Evolutionary conservation across 2,797 vertebrate genomes (phyloP), one percentile per base, ranked within the genome.

Genomic region (Balearica regulorum): DNA sequence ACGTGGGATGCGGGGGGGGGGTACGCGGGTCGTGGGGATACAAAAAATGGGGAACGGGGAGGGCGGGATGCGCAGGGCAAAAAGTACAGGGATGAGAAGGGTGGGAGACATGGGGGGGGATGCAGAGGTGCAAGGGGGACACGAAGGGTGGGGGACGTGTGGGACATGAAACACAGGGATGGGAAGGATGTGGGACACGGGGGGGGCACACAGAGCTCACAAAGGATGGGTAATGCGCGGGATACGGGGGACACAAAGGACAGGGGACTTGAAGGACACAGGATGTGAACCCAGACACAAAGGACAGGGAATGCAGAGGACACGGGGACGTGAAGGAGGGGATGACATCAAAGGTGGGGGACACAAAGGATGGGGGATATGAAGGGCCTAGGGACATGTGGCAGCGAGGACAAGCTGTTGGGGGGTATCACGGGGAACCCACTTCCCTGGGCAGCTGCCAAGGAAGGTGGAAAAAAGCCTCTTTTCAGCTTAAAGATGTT

Each of bases 351-450:
- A 68, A n/a, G 24, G 14, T 26, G 24, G 8, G 22, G 20, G 53
- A 28, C 29, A 26, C 19, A 48, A 37, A 29, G 57, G 57, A 0
- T 43, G 6, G 8, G n/a, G 29, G 41, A 31, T 20, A 14, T 5
- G 7, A 53, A 87, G 25, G 64, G 46, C 25, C 18, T 60, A 35
- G 39, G 19, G 21, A 64, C 57, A 16, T 11, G 11, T 17, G 15
- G 37, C 54, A 88, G 19, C 0, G 1, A 76, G 58, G 71, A 69
- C 21, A 48, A 60, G 49, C 13, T n/a, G 4, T 18, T 31, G 16
- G 9, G 11, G 21, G 16, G 4, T 1, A n/a, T 37, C 22, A 20
- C 0, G 1, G 33, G 39, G 37, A 76, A 24, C 15, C 28, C 11
- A 0, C n/a, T 65, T 44, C 29, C 22, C 55, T 41, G 20, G 8